A percentile compares a stretch with the other conserved stretches of the same genome.
Conservation (phyloP, 1,140 invertebrate genomes). For the Habropoda laboriosa region DNA sequence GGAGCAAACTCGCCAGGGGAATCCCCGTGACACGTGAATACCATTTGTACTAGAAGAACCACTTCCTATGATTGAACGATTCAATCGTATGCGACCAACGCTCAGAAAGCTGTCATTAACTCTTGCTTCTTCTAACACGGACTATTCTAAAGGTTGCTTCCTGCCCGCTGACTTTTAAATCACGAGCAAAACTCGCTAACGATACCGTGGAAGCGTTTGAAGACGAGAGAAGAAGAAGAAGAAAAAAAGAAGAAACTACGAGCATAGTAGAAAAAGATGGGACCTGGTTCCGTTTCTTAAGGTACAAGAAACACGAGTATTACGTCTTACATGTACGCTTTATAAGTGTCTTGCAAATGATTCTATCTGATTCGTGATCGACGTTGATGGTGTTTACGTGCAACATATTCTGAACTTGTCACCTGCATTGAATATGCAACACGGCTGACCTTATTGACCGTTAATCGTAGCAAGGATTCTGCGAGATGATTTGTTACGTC, state of each 20-base stretch:
- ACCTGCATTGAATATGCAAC: slow-evolving; percentile 34
- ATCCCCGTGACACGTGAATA: slow-evolving; percentile 6
- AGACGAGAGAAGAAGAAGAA: not conserved
- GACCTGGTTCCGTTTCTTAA: not conserved
- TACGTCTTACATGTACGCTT: not conserved
- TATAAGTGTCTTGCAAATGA: not conserved
- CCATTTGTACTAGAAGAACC: slow-evolving; percentile 14
- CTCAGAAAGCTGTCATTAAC: slow-evolving; percentile 10
- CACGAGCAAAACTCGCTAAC: not conserved
- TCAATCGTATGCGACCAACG: not conserved
- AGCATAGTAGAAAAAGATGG: not conserved
- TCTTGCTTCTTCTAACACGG: not conserved
- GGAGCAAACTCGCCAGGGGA: not conserved
- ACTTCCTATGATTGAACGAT: slow-evolving; percentile 24
- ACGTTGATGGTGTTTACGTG: not conserved
- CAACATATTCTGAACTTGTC: not conserved
- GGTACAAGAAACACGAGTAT: not conserved
- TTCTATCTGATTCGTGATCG: not conserved
- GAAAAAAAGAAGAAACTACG: not conserved
- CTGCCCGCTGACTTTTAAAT: not conserved
- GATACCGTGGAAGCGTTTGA: not conserved
- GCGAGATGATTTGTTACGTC: not conserved
- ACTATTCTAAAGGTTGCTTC: not conserved
- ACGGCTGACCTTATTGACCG: not conserved
- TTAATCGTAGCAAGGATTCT: slow-evolving; percentile 20